Conservation (phyloP, 2,888 invertebrate genomes). For the Rhagonycha lutea region DNA sequence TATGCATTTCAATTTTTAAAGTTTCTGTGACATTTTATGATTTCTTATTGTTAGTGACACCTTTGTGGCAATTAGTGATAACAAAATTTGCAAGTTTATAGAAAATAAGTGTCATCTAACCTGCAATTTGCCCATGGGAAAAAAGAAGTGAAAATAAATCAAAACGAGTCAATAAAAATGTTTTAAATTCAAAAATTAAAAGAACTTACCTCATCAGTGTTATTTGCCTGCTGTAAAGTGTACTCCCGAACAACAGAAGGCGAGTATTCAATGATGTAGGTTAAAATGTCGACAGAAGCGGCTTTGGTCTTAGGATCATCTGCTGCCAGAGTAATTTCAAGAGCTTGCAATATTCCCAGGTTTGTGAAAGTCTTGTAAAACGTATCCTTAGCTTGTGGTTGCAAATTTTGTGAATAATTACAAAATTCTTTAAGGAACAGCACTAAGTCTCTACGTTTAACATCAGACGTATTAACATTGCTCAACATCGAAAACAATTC, state of each 20-base stretch:
- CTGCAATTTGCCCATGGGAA: too few relatives aligned
- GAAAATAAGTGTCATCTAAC: too few relatives aligned
- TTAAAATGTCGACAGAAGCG: slow-evolving; percentile 96
- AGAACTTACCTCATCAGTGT: slow-evolving; percentile 79
- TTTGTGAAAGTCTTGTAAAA: slow-evolving; percentile 95
- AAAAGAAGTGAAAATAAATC: too few relatives aligned
- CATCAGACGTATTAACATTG: slow-evolving; percentile 82
- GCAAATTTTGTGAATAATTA: slow-evolving; percentile 97
- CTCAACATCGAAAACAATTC: slow-evolving; percentile 93
- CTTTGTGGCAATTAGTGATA: too few relatives aligned
- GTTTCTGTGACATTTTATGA: too few relatives aligned
- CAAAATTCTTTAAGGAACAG: slow-evolving; percentile 99
- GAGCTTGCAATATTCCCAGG: slow-evolving; percentile 83
- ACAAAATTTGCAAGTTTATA: too few relatives aligned
- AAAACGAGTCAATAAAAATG: not conserved
- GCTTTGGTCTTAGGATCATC: slow-evolving; percentile 94
- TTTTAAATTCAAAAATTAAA: not conserved
- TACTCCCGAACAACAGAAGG: slow-evolving; percentile 97
- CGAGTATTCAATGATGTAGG: slow-evolving; percentile 97
- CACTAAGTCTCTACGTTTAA: slow-evolving; percentile 89
- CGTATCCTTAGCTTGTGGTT: slow-evolving; percentile 94
- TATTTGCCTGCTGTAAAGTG: slow-evolving; percentile 89
- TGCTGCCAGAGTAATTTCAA: slow-evolving; percentile 89
- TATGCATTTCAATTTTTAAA: too few relatives aligned
- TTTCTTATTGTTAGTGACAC: too few relatives aligned